phyloP scores from a whole-genome alignment of 1,140 invertebrate genomes.

The Trypoxylus dichotomus region DNA sequence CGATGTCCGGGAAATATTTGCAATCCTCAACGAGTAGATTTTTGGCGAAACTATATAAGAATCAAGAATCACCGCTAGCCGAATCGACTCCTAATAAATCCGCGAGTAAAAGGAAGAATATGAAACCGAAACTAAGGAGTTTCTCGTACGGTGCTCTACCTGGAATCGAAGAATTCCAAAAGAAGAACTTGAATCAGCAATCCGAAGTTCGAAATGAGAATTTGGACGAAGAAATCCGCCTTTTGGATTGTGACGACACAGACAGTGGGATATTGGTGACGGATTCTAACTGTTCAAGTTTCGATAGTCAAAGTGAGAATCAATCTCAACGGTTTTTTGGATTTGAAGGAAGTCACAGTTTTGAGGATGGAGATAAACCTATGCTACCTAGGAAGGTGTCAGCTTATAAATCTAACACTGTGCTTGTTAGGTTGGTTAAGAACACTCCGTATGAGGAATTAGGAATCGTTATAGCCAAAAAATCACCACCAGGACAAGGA shows the following conservation, averaged over 20 bases:
- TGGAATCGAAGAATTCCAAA: slow-evolving; percentile 70
- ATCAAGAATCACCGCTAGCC: slow-evolving; percentile 49
- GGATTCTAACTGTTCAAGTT: slow-evolving; percentile 67
- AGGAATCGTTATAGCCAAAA: slow-evolving; percentile 83
- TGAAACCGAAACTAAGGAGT: slow-evolving; percentile 67
- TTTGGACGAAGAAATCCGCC: background rate
- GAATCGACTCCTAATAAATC: slow-evolving; percentile 54
- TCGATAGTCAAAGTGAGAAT: slow-evolving; percentile 56
- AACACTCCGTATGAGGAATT: slow-evolving; percentile 69
- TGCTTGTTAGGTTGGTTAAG: slow-evolving; percentile 70
- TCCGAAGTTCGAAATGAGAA: slow-evolving; percentile 57
- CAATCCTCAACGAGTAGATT: slow-evolving; percentile 70
- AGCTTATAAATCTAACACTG: slow-evolving; percentile 43
- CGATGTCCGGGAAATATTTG: slow-evolving; percentile 71
- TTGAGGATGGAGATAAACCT: slow-evolving; percentile 37
- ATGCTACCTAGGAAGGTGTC: slow-evolving; percentile 15
- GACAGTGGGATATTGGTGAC: slow-evolving; percentile 77
- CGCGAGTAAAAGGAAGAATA: slow-evolving; percentile 53
- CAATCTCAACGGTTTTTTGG: slow-evolving; percentile 40
- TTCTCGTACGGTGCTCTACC: slow-evolving; percentile 76
- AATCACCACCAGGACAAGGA: slow-evolving; percentile 62
- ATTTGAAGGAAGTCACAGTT: background rate
- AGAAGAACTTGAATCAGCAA: slow-evolving; percentile 63
- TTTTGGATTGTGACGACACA: slow-evolving; percentile 55
- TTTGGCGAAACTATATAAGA: slow-evolving; percentile 68